Conservation (phyloP, 2,113 vertebrate species). For the Falcunculus frontatus region DNA sequence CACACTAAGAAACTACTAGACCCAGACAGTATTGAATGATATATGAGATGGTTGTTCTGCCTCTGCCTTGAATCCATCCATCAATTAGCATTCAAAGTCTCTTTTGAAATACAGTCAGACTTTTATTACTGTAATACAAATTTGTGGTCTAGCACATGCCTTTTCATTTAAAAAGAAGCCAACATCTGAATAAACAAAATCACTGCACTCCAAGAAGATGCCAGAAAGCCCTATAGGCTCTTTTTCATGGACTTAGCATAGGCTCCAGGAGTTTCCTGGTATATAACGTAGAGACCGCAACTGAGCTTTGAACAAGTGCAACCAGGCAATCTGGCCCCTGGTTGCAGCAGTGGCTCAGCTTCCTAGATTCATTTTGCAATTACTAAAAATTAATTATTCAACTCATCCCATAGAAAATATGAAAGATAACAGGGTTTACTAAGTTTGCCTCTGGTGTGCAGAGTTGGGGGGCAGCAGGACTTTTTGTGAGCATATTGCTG, state of each 20-base stretch:
- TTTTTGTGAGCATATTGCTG: not conserved
- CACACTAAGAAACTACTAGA: constrained; percentile 52
- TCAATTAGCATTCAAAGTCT: constrained; percentile 67
- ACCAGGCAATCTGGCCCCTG: not conserved
- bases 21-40: constrained; percentile 69
- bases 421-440: not conserved
- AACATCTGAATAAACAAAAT: constrained; percentile 54
- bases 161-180: constrained; percentile 53
- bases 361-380: not conserved
- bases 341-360: not conserved
- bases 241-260: not conserved
- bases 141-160: constrained; percentile 44
- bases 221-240: not conserved
- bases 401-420: not conserved
- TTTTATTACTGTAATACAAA: constrained; percentile 57
- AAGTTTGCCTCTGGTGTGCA: not conserved
- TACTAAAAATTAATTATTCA: not conserved
- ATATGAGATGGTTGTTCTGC: constrained; percentile 66
- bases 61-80: constrained; percentile 61
- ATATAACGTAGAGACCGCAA: not conserved
- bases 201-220: constrained; percentile 3
- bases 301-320: not conserved
- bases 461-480: not conserved
- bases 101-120: constrained; percentile 57
- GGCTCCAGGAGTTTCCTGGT: not conserved